A percentile compares a stretch with the other conserved stretches of the same genome.
Evolutionary conservation across 2,797 vertebrate species (phyloP).

Genomic region (Macroramphosus scolopax): DNA sequence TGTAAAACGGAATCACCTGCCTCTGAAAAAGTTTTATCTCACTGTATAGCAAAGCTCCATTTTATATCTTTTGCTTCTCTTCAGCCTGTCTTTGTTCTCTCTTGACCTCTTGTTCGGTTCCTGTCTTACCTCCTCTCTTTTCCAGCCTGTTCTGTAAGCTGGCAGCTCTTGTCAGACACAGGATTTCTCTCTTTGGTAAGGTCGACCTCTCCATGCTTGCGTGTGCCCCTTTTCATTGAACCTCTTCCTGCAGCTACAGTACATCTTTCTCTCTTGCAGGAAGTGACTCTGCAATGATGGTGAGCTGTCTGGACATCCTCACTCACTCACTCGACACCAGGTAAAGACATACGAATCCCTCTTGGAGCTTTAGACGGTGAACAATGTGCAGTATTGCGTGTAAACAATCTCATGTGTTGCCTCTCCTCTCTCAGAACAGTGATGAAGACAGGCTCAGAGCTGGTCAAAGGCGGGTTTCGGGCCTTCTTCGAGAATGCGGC

Average conservation of each 20-base stretch:
- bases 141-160: conserved; percentile 97
- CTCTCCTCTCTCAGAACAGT: conserved; percentile 81
- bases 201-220: conserved; percentile 11
- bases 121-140: conserved; percentile 42
- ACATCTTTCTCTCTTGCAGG: conserved; percentile 78
- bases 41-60: too few relatives aligned
- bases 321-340: conserved; percentile 93
- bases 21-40: too few relatives aligned
- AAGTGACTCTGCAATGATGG: conserved; percentile 91
- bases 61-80: conserved; percentile 1
- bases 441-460: conserved; percentile 96
- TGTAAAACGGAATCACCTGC: too few relatives aligned
- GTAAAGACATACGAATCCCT: conserved; percentile 66
- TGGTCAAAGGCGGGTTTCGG: conserved; percentile 91
- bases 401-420: not conserved
- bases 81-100: not conserved
- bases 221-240: conserved; percentile 12
- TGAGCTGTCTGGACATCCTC: conserved; percentile 96
- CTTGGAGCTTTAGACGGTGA: too few relatives aligned
- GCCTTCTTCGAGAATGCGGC: conserved; percentile 95
- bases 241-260: too few relatives aligned
- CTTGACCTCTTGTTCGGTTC: conserved; percentile 7
- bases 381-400: too few relatives aligned
- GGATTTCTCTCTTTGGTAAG: conserved; percentile 99
- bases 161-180: conserved; percentile 98